Base-by-base conservation (phyloP, 2,113 vertebrate genomes). In the Leptobrachium leishanense region DNA sequence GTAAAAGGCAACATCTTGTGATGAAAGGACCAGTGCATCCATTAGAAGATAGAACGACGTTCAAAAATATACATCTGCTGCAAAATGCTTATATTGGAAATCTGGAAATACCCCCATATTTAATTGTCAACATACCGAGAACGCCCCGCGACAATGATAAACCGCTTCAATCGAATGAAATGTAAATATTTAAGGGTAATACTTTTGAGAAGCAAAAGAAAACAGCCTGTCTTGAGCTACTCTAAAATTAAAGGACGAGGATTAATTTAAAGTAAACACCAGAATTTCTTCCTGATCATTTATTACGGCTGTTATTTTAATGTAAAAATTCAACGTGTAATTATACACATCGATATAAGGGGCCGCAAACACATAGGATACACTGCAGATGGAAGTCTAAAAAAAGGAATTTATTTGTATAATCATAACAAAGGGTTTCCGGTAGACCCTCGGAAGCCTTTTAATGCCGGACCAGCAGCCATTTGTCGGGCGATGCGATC, bases 111-210 rank as follows among this genome's bases (percentile, higher is more conserved):
- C 77, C 71, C 59, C 57, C 75, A 11, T 74, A 42, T 77, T 83
- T 83, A 81, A 84, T 84, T 85, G 83, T 43, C 86, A 83, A 84
- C 84, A 82, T 74, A 84, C 84, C 72, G 76, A 84, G 77, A 86
- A 88, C 72, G 43, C 84, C 69, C 69, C 83, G 78, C 62, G 82
- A 59, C 87, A 85, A 75, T 85, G 84, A 88, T 87, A 85, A 81
- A 74, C 87, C 82, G 75, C 84, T 88, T 66, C 42, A 77, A 83
- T 82, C 74, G 73, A 53, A 86, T 83, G 85, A 87, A 86, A 82
- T 68, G 87, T 89, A 90, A 90, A 87, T 88, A 88, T 90, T 90
- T 84, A 80, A 82, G 75, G 84, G 84, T 83, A 87, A 83, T 87
- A 88, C 85, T 88, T 88, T 85, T 85, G 87, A 87, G 85, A 87